Conservation (phyloP, 2,797 vertebrate genomes). For the Pitangus sulphuratus region DNA sequence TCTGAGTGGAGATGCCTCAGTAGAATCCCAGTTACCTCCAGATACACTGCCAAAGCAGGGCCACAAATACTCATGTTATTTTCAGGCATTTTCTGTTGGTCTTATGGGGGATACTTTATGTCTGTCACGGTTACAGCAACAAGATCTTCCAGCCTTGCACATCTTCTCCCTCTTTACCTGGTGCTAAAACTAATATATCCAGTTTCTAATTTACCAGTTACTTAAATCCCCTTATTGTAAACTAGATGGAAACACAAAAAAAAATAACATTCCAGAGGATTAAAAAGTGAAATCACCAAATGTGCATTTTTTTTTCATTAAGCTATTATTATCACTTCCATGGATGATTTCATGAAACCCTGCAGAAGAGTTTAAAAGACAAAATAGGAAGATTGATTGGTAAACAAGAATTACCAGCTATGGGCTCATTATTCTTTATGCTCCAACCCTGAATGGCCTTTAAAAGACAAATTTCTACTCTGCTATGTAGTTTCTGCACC, state of each 20-base stretch:
- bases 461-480: slow-evolving; percentile 75
- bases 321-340: neutral
- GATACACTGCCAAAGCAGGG: neutral
- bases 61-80: neutral
- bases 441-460: slow-evolving; percentile 62
- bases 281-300: neutral
- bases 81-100: neutral
- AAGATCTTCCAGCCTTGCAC: neutral
- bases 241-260: neutral
- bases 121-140: neutral
- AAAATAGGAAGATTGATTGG: slow-evolving; percentile 50
- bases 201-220: neutral
- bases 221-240: neutral
- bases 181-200: neutral
- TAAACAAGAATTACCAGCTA: slow-evolving; percentile 52
- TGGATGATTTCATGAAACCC: neutral
- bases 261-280: neutral
- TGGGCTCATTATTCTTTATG: slow-evolving; percentile 67
- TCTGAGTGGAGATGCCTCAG: neutral
- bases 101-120: neutral
- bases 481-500: slow-evolving; percentile 41
- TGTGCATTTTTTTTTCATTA: neutral
- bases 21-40: neutral
- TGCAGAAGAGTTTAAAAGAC: neutral
- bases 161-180: neutral